Evolutionary conservation across 2,113 vertebrate genomes (phyloP), one percentile per base, ranked within the genome.

Genomic region (Miniopterus natalensis): DNA sequence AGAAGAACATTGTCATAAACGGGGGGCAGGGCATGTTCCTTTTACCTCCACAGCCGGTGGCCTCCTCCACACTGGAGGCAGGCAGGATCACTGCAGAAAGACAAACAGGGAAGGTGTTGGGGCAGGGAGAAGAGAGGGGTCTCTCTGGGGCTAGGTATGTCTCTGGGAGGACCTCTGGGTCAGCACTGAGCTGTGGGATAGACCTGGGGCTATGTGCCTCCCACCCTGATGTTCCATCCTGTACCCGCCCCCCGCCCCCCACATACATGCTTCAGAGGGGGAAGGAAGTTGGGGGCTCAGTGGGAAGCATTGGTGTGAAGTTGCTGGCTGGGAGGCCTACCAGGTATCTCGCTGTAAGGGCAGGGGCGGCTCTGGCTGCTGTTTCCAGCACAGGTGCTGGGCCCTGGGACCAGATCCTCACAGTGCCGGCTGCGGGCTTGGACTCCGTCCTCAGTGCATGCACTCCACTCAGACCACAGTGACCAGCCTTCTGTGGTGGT

Each of bases 381-480:
- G 98, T 99, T 99, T 8, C 99, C 99, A 0, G 98, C 2, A 15
- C 99, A 99, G 57, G 98, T 98, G 31, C 92, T 92, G 4, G 98
- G 93, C 78, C 98, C 98, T 0, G 98, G 98, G 92, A 97, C 98
- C 98, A 98, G 99, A 63, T 85, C 98, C 98, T 98, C 99, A 51
- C 98, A 99, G 45, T 94, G 98, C 42, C 99, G 99, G 95, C 98
- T 99, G 92, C 99, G 99, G 97, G 98, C 98, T 73, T 99, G 99
- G 92, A 98, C 90, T 40, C 99, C 99, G 0, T 99, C 99, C 84
- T 99, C 99, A 12, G 99, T 98, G 70, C 99, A 99, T 29, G 98
- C 93, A 7, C 99, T 99, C 99, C 99, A 99, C 96, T 99, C 99
- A 0, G 99, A 99, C 99, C 99, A 99, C 51, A 98, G 99, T 13